phyloP scores from a whole-genome alignment of 2,888 invertebrate genomes.

The Heliconius ethilla region DNA sequence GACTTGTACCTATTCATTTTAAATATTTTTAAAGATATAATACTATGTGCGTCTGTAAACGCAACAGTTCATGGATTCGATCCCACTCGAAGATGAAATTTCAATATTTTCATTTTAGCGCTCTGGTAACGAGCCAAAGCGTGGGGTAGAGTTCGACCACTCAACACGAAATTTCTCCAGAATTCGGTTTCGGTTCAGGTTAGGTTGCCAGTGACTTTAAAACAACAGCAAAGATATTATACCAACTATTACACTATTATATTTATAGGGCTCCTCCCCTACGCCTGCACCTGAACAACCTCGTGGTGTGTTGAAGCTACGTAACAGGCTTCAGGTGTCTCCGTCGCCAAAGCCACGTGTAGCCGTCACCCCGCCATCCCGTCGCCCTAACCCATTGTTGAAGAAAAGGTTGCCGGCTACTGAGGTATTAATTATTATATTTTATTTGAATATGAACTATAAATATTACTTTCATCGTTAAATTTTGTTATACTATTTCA shows the following conservation, averaged over 20 bases:
- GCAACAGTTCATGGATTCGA: too few species aligned
- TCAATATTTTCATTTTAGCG: too few species aligned
- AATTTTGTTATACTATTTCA: background rate
- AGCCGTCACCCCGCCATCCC: conserved; percentile 75
- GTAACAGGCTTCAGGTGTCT: conserved; percentile 72
- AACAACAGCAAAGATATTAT: background rate
- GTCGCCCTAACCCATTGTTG: conserved; percentile 81
- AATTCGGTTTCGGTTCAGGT: too few species aligned
- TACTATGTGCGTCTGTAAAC: too few species aligned
- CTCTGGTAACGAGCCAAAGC: too few species aligned
- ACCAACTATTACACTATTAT: background rate
- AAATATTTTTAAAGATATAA: too few species aligned
- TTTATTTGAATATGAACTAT: background rate
- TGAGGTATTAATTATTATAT: conserved; percentile 57
- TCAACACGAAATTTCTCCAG: too few species aligned
- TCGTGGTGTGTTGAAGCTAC: conserved; percentile 63
- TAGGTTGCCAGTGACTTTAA: background rate
- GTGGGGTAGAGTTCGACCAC: too few species aligned
- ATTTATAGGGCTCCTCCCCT: conserved; percentile 58
- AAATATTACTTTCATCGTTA: background rate
- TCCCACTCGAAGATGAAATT: too few species aligned
- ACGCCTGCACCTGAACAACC: conserved; percentile 66
- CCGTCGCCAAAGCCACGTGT: conserved; percentile 76
- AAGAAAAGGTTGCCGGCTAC: conserved; percentile 77
- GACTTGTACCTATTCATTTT: too few species aligned